A percentile compares a stretch with the other conserved stretches of the same genome.
phyloP scores from a whole-genome alignment of 2,888 invertebrate genomes.

The Clanis bilineata region DNA sequence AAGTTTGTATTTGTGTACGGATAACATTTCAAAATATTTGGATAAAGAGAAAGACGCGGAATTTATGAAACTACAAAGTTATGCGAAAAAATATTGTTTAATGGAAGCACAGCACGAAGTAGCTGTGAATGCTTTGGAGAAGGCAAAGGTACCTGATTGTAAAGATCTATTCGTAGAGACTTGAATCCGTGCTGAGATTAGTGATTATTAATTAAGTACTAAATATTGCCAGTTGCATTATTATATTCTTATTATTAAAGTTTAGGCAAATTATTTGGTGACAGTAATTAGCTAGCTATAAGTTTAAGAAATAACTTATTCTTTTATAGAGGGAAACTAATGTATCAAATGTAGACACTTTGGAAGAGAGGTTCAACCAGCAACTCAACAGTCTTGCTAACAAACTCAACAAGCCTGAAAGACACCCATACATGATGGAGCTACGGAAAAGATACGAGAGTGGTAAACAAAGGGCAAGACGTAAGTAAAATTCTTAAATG shows the following conservation, averaged over 20 bases:
- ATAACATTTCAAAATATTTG: constrained; percentile 66
- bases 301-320: too few species aligned
- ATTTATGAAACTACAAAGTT: constrained; percentile 52
- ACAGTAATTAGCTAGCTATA: too few species aligned
- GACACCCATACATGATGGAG: constrained; percentile 61
- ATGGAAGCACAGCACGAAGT: constrained; percentile 62
- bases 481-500: constrained; percentile 45
- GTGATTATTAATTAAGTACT: too few species aligned
- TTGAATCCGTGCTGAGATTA: too few species aligned
- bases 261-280: too few species aligned
- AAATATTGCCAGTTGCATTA: too few species aligned
- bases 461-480: constrained; percentile 36
- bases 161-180: not conserved
- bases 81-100: constrained; percentile 59
- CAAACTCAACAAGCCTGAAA: constrained; percentile 43
- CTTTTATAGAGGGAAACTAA: constrained; percentile 56
- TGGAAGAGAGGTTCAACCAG: constrained; percentile 52
- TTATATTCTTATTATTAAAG: too few species aligned
- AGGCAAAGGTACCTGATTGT: constrained; percentile 44
- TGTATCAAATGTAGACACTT: constrained; percentile 46
- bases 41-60: constrained; percentile 59
- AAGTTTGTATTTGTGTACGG: constrained; percentile 62
- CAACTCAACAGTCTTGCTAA: constrained; percentile 49
- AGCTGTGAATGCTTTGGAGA: constrained; percentile 59
- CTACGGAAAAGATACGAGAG: constrained; percentile 50